Conservation (phyloP, 2,797 vertebrate species). For the Phataginus tricuspis region DNA sequence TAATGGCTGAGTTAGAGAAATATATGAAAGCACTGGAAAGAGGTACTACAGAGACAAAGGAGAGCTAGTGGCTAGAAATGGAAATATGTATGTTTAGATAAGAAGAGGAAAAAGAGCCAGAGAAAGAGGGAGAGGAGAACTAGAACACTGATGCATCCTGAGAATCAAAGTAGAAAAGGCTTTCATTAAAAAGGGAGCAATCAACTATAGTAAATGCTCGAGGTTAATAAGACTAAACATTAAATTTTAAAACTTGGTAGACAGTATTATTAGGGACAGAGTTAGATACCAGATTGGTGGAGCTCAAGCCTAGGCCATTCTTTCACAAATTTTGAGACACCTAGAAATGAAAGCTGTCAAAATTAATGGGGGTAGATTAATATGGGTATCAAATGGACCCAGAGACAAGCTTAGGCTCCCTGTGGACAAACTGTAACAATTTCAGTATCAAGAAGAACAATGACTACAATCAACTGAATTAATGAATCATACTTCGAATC, state of each 20-base stretch:
- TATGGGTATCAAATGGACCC: background rate
- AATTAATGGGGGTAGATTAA: slow-evolving; percentile 25
- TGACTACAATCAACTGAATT: background rate
- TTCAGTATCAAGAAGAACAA: slow-evolving; percentile 51
- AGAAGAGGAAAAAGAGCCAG: background rate
- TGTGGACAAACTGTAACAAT: background rate
- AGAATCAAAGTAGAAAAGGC: slow-evolving; percentile 7
- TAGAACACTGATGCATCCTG: background rate
- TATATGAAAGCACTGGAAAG: background rate
- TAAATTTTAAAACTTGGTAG: background rate
- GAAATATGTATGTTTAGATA: background rate
- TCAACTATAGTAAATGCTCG: background rate
- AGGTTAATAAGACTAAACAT: slow-evolving; percentile 34
- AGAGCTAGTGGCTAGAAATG: background rate
- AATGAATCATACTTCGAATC: background rate
- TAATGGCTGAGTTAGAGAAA: background rate
- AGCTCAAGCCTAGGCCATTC: background rate
- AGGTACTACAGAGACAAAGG: background rate
- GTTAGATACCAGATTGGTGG: background rate
- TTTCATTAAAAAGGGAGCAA: slow-evolving; percentile 44
- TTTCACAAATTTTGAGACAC: slow-evolving; percentile 37
- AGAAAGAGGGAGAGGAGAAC: background rate
- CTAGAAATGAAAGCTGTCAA: slow-evolving; percentile 33
- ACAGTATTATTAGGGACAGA: background rate
- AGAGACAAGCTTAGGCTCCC: background rate